Percentiles rank a stretch among this genome's conserved stretches.
Evolutionary conservation across 1,140 invertebrate species (phyloP).

Genomic region (Drosophila miranda): DNA sequence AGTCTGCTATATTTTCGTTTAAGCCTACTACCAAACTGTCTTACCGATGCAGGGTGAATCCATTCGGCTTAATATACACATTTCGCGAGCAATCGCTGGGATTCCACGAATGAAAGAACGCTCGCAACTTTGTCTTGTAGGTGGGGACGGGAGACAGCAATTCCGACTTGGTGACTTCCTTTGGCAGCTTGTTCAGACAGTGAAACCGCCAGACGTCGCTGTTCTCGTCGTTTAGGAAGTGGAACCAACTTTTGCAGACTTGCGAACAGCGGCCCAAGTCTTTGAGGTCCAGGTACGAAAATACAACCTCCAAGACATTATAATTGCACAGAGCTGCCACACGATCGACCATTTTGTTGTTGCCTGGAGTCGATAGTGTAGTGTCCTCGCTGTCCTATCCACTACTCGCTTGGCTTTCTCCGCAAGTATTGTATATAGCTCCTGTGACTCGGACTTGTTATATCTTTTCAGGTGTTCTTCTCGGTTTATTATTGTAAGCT

Average conservation of each 20-base stretch:
- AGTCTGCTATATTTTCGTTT: not conserved
- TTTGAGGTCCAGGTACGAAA: conserved; percentile 94
- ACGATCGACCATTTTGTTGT: conserved; percentile 71
- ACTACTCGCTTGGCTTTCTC: too few species aligned
- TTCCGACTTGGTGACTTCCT: conserved; percentile 96
- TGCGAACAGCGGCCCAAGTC: conserved; percentile 87
- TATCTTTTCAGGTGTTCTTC: conserved; percentile 20
- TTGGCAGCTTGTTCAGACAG: conserved; percentile 92
- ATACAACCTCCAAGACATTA: conserved; percentile 95
- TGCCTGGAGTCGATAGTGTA: conserved; percentile 17
- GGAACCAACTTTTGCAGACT: conserved; percentile 97
- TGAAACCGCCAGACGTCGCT: conserved; percentile 97
- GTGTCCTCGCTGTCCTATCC: too few species aligned
- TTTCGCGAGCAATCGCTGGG: conserved; percentile 98
- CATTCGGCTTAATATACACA: conserved; percentile 98
- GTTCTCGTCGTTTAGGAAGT: conserved; percentile 95
- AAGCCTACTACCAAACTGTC: conserved; percentile 37
- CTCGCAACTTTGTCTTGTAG: conserved; percentile 96
- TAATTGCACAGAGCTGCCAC: conserved; percentile 83
- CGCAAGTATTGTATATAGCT: too few species aligned
- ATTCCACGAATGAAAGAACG: conserved; percentile 98
- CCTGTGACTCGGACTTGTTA: conserved; percentile 23
- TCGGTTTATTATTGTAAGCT: conserved; percentile 13
- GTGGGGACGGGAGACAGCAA: conserved; percentile 94
- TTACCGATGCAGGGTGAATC: conserved; percentile 95